Evolutionary conservation across 1,140 invertebrate species (phyloP), one percentile per base, ranked within the genome.

Genomic region (Leptoteleia sp.): DNA sequence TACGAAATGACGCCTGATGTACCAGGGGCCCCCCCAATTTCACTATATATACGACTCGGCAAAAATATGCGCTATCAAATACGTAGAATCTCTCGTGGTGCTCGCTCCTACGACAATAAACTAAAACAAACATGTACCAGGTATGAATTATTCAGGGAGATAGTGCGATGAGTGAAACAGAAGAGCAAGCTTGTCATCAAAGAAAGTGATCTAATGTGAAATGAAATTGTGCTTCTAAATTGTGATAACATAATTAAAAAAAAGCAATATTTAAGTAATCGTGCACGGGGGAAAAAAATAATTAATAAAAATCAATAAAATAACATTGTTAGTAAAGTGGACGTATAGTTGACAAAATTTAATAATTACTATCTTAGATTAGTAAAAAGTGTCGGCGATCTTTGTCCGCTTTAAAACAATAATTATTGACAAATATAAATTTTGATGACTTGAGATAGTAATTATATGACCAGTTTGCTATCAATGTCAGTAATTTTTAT

Each of bases 41-140:
- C 42, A 37, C 59, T 79, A 73, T 79, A 79, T 75, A 79, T 68
- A 79, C 50, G 38, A 52, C 13, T 29, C 40, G 12, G 27, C 22
- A 35, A 61, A 57, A 64, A 38, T 64, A 29, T 54, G n/a, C 1
- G 67, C 64, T 72, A 68, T 59, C 72, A 65, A 70, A 80, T 40
- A 29, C 55, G 8, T 43, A 33, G 45, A 31, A 67, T 71, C 43
- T 35, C 37, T 68, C 37, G 38, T 29, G 45, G 42, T 64, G 64
- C 11, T 31, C 50, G 54, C 16, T 38, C 16, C 37, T 12, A 43
- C 43, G 8, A 48, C 7, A 65, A 45, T 27, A 61, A 50, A 50
- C 4, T 22, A 48, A 1, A 38, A 15, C 48, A 71, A 80, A 52
- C 17, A 80, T 76, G 71, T 71, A 65, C 45, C 76, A 76, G 64